phyloP scores from a whole-genome alignment of 2,797 vertebrate species.

The Alosa sapidissima region DNA sequence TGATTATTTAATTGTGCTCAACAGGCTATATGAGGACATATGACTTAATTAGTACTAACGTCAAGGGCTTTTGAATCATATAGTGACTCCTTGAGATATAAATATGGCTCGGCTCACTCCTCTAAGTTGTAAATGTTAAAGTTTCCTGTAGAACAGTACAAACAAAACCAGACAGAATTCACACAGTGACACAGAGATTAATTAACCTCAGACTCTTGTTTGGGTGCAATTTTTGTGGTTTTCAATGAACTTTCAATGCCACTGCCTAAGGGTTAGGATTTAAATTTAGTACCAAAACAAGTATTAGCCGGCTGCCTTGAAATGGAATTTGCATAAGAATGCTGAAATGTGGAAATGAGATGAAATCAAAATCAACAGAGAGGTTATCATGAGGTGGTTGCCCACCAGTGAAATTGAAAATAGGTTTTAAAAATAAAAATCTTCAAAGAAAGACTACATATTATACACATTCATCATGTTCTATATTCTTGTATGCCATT shows the following conservation, averaged over 20 bases:
- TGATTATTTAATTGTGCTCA: too few relatives aligned
- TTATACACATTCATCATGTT: too few relatives aligned
- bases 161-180: not conserved
- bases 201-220: not conserved
- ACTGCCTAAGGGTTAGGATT: not conserved
- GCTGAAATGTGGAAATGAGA: not conserved
- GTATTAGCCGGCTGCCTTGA: not conserved
- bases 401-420: not conserved
- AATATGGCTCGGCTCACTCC: not conserved
- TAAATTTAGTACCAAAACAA: not conserved
- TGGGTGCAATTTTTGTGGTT: not conserved
- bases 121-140: not conserved
- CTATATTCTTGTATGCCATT: too few relatives aligned
- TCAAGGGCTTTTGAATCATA: too few relatives aligned
- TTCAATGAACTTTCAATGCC: not conserved
- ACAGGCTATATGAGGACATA: too few relatives aligned
- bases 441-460: not conserved
- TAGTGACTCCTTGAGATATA: too few relatives aligned
- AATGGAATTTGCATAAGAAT: not conserved
- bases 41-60: too few relatives aligned
- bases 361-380: not conserved
- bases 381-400: not conserved
- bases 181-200: not conserved
- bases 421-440: not conserved
- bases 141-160: not conserved